Percentiles rank a stretch among this genome's conserved stretches.
Evolutionary conservation across 2,113 vertebrate species (phyloP).

Genomic region (Brachypodius melanocephalos): DNA sequence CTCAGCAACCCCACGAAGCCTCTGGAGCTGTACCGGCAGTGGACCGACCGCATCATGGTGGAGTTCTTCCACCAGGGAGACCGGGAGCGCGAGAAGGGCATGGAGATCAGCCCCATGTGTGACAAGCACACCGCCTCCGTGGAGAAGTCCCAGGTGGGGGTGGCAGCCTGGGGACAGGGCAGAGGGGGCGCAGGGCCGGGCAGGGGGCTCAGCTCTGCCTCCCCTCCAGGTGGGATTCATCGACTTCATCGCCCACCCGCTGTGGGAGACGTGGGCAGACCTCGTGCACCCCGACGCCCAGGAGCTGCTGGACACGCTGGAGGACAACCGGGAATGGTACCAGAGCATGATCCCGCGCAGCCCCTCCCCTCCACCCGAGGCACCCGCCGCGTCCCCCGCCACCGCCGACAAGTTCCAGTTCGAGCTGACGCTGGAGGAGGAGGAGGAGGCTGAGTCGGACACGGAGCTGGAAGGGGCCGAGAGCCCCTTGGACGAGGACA

Average conservation of each 20-base stretch:
- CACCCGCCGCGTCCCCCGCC: neutral
- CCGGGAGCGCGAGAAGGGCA: constrained; percentile 84
- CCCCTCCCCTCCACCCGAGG: constrained; percentile 69
- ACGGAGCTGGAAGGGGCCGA: constrained; percentile 45
- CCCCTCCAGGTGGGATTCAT: constrained; percentile 87
- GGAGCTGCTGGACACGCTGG: constrained; percentile 88
- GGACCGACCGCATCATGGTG: constrained; percentile 90
- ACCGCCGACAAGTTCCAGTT: constrained; percentile 82
- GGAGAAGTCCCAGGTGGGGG: constrained; percentile 86
- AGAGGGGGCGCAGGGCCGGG: accelerated
- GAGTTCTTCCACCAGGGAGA: constrained; percentile 91
- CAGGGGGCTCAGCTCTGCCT: neutral
- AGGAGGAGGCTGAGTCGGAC: constrained; percentile 71
- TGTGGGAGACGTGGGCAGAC: constrained; percentile 94
- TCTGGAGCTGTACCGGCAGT: constrained; percentile 85
- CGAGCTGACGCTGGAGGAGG: constrained; percentile 77
- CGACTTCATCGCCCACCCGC: constrained; percentile 89
- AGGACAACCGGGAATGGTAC: constrained; percentile 94
- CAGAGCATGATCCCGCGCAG: constrained; percentile 91
- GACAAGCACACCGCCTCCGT: constrained; percentile 90
- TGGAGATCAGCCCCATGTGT: constrained; percentile 96
- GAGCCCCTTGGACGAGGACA: constrained; percentile 75
- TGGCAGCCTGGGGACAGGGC: accelerated
- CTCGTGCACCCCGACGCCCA: constrained; percentile 91
- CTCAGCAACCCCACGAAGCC: constrained; percentile 93